Conservation (phyloP, 92 coral and sea anemone genomes). For the Bergia sp. region DNA sequence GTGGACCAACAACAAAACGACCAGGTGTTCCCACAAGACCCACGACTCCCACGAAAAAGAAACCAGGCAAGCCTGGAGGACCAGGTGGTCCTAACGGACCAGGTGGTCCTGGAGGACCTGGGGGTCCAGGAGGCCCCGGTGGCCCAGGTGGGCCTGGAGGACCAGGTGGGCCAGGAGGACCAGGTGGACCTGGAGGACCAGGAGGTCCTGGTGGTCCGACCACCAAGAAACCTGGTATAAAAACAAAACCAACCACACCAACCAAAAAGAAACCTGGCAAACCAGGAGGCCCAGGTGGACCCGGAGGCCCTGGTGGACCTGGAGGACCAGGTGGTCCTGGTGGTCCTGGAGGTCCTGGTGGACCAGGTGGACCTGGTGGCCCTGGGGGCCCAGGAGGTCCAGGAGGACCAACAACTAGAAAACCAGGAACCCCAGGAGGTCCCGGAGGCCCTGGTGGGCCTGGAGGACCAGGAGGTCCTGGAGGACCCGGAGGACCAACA, state of each 20-base stretch:
- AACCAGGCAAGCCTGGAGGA: constrained; percentile 76
- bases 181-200: constrained; percentile 80
- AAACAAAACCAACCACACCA: constrained; percentile 73
- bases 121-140: constrained; percentile 83
- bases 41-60: constrained; percentile 29
- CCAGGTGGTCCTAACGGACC: constrained; percentile 87
- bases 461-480: constrained; percentile 79
- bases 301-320: constrained; percentile 61
- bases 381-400: constrained; percentile 92
- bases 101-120: constrained; percentile 85
- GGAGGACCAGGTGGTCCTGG: constrained; percentile 69
- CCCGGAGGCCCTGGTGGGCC: constrained; percentile 86
- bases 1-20: constrained; percentile 34
- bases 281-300: constrained; percentile 75
- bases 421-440: constrained; percentile 73
- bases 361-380: constrained; percentile 76
- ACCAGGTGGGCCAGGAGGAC: constrained; percentile 65
- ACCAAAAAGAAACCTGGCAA: constrained; percentile 65
- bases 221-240: constrained; percentile 59
- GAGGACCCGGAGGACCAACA: constrained; percentile 73
- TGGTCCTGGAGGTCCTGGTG: constrained; percentile 60
- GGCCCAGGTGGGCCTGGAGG: constrained; percentile 83
- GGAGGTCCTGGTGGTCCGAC: constrained; percentile 79
- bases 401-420: constrained; percentile 75
- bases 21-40: constrained; percentile 47